Base-by-base conservation (phyloP, 2,113 vertebrate genomes). In the Rhinichthys klamathensis region DNA sequence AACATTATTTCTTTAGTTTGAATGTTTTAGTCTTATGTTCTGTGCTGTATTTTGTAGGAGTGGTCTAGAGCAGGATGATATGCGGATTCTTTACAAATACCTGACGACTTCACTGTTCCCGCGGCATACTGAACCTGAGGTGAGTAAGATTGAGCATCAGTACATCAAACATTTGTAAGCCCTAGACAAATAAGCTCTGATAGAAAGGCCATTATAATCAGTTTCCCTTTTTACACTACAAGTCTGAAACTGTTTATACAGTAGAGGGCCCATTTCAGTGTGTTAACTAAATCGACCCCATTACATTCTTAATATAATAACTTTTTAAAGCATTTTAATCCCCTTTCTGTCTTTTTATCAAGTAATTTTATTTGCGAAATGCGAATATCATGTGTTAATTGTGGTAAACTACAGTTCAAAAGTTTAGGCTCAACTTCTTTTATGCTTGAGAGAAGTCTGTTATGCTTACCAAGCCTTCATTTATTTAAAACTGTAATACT, bases 61-160 rank as follows among this genome's bases (percentile, higher is more conserved):
- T 84, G 97, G 98, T 85, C 90, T 99, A 88, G 97, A 99, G 86
- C 98, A 99, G 93, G 97, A 99, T 1, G 98, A 99, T 91, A 99
- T 99, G 98, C 95, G 97, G 88, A 98, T 97, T 93, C 89, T 99
- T 83, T 99, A 99, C 92, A 99, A 98, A 89, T 99, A 99, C 92
- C 95, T 99, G 91, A 99, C 97, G 0, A 99, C 98, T 2, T 99
- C 98, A 0, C 94, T 99, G 73, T 99, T 99, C 90, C 98, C 98
- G 61, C 94, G 98, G 87, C 97, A 99, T 87, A 96, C 96, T 8
- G 98, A 99, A 84, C 98, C 97, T 18, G 98, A 99, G 97, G 98
- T 99, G 93, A 79, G 88, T 0, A 21, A 18, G 27, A 51, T 15
- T 51, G 25, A 76, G 69, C 35, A n/a, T 44, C 35, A n/a, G 21